A percentile compares a stretch with the other conserved stretches of the same genome.
Evolutionary conservation across 2,888 invertebrate species (phyloP).

Genomic region (Psylliodes chrysocephalus): DNA sequence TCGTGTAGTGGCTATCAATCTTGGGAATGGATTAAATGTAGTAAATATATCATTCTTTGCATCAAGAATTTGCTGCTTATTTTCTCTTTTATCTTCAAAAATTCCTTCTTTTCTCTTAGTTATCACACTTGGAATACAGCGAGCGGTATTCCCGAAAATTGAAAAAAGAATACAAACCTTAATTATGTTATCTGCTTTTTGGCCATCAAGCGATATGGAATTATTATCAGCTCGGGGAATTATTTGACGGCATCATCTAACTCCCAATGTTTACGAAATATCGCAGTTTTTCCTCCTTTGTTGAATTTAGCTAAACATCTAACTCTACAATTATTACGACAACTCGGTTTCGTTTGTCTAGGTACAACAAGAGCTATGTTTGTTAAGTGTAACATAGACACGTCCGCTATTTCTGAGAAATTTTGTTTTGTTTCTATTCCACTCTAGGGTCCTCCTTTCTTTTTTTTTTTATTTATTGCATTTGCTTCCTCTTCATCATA

Average conservation of each 20-base stretch:
- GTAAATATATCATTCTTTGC: constrained; percentile 10
- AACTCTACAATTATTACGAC: constrained; percentile 7
- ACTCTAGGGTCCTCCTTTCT: constrained; percentile 5
- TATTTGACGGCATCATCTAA: constrained; percentile 12
- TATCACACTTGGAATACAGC: constrained; percentile 20
- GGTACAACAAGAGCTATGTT: background rate
- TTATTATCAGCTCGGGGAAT: constrained; percentile 3
- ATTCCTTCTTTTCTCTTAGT: constrained; percentile 9
- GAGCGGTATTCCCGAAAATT: constrained; percentile 24
- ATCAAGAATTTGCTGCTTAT: constrained; percentile 33
- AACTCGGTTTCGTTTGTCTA: constrained; percentile 4
- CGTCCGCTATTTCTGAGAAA: constrained; percentile 8
- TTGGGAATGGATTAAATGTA: constrained; percentile 18
- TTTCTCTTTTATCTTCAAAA: constrained; percentile 24
- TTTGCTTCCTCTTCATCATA: constrained; percentile 6
- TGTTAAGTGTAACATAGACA: constrained; percentile 7
- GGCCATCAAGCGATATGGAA: background rate
- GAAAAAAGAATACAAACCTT: constrained; percentile 30
- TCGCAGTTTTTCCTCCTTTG: background rate
- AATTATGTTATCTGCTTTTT: constrained; percentile 21
- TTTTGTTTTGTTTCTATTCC: constrained; percentile 17
- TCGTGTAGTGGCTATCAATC: constrained; percentile 14
- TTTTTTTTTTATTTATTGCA: constrained; percentile 4
- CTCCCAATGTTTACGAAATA: background rate
- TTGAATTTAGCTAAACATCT: background rate